Evolutionary conservation across 2,797 vertebrate genomes (phyloP).

Genomic region (Diplodus sargus): DNA sequence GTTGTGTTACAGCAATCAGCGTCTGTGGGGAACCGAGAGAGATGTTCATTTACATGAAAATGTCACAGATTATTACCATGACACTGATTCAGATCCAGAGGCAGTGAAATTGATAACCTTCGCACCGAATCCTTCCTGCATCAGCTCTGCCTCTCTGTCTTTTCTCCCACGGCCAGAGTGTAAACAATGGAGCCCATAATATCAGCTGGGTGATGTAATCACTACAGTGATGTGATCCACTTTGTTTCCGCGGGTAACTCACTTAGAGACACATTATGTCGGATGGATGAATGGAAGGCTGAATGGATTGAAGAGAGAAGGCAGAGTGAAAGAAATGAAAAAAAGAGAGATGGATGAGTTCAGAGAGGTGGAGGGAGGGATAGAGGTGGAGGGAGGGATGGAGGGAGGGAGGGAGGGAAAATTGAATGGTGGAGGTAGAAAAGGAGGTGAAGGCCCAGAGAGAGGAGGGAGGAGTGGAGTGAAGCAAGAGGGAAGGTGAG

Average conservation of each 20-base stretch:
- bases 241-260: slow-evolving; percentile 73
- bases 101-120: slow-evolving; percentile 9
- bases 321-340: background rate
- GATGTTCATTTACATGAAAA: slow-evolving; percentile 13
- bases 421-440: background rate
- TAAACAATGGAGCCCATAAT: slow-evolving; percentile 57
- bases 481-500: background rate
- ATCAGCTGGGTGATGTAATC: slow-evolving; percentile 68
- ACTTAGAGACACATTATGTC: slow-evolving; percentile 72
- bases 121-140: background rate
- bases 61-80: slow-evolving; percentile 1
- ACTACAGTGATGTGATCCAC: slow-evolving; percentile 66
- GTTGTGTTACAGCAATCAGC: background rate
- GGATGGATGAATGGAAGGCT: slow-evolving; percentile 59
- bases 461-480: background rate
- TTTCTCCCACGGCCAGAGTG: slow-evolving; percentile 27
- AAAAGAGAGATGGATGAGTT: slow-evolving; percentile 36
- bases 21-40: background rate
- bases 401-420: background rate
- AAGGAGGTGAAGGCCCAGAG: too few relatives aligned
- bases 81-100: slow-evolving; percentile 11
- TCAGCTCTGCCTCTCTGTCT: slow-evolving; percentile 1
- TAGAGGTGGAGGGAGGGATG: background rate
- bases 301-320: slow-evolving; percentile 51
- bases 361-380: too few relatives aligned